A percentile compares a stretch with the other conserved stretches of the same genome.
phyloP scores from a whole-genome alignment of 2,113 vertebrate species.

The Tachycineta bicolor region DNA sequence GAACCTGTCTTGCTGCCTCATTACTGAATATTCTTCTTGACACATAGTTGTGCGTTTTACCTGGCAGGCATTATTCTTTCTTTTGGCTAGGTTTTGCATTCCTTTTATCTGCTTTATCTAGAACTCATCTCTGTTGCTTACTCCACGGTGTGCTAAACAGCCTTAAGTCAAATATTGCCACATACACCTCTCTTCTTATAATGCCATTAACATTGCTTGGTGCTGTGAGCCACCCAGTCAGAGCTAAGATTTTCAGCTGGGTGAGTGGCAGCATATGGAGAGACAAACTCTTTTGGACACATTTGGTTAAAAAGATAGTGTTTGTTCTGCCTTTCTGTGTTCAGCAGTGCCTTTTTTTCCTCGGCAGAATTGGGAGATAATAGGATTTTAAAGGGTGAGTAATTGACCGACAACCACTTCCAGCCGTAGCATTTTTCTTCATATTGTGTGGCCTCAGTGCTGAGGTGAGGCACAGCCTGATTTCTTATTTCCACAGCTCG shows the following conservation, averaged over 20 bases:
- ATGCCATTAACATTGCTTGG: background rate
- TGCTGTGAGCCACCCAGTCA: conserved; percentile 32
- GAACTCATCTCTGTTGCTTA: background rate
- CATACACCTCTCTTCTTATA: background rate
- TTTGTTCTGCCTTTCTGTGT: conserved; percentile 53
- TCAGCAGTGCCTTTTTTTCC: conserved; percentile 36
- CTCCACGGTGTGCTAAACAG: background rate
- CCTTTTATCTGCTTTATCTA: conserved; percentile 45
- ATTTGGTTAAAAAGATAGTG: conserved; percentile 54
- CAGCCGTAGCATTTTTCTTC: conserved; percentile 49
- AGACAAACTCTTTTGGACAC: conserved; percentile 37
- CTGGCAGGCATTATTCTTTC: conserved; percentile 36
- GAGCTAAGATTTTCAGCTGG: conserved; percentile 26
- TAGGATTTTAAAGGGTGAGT: conserved; percentile 69
- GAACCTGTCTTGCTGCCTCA: background rate
- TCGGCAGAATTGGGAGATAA: conserved; percentile 44
- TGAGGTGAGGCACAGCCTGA: conserved; percentile 36
- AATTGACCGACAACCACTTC: conserved; percentile 59
- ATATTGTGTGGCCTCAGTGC: conserved; percentile 41
- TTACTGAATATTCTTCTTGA: conserved; percentile 7
- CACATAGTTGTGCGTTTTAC: conserved; percentile 5
- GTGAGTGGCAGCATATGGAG: conserved; percentile 53
- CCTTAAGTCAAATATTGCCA: conserved; percentile 29
- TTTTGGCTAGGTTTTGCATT: conserved; percentile 31
- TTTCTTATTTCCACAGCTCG: conserved; percentile 52